These are phyloP conservation scores for Volucella inanis DNA, from an alignment of 2,888 invertebrate genomes.

Conservation along the genomic window DNA sequence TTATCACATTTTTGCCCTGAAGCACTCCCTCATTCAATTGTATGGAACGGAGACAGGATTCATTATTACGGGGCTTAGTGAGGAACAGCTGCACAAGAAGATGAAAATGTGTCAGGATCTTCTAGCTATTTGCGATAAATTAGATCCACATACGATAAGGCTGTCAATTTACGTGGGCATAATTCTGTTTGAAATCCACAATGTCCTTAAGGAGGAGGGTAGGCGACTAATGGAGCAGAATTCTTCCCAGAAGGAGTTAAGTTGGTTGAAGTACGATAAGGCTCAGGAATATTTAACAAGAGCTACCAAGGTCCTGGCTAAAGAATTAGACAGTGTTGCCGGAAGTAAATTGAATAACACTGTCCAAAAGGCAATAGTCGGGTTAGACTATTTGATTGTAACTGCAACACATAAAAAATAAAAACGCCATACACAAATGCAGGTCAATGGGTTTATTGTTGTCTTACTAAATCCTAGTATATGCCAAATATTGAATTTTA, in stretches of 20 bases:
- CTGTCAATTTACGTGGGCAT: constrained; percentile 91
- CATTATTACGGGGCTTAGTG: constrained; percentile 84
- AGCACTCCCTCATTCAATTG: constrained; percentile 91
- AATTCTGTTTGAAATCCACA: constrained; percentile 88
- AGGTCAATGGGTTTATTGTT: no score
- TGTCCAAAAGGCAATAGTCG: constrained; percentile 49
- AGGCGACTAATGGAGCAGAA: constrained; percentile 78
- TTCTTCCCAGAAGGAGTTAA: constrained; percentile 30
- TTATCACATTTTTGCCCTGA: constrained; percentile 91
- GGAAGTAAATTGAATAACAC: constrained; percentile 79
- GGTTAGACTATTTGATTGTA: constrained; percentile 47
- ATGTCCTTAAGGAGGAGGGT: constrained; percentile 84
- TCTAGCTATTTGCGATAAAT: constrained; percentile 85
- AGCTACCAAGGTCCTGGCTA: constrained; percentile 79
- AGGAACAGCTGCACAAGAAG: constrained; percentile 87
- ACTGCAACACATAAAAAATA: constrained; percentile 24
- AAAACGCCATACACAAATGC: neutral
- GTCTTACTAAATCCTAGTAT: no score
- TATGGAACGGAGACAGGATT: constrained; percentile 89
- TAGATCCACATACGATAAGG: constrained; percentile 90
- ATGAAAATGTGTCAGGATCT: constrained; percentile 87
- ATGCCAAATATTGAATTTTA: no score
- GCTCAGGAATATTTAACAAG: constrained; percentile 77
- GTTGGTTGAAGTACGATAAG: constrained; percentile 68
- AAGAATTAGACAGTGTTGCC: constrained; percentile 80